phyloP scores from a whole-genome alignment of 2,113 vertebrate species.

The Felis catus region F.catus_Fca126_mat1.0 CM031413.1:151551501-151552000 shows the following conservation, averaged over 20 bases:
- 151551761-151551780: no score
- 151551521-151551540: background rate
- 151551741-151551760: no score
- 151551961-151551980: background rate
- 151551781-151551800: no score
- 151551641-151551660: background rate
- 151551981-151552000: background rate
- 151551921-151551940: background rate
- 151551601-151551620: background rate
- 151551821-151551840: background rate
- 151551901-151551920: background rate
- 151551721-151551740: no score
- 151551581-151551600: slow-evolving; percentile 7
- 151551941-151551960: background rate
- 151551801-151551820: no score
- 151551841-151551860: background rate
- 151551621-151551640: background rate
- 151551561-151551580: background rate
- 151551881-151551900: background rate
- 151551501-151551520: slow-evolving; percentile 20
- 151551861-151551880: background rate
- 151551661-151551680: no score
- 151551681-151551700: no score
- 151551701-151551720: no score
- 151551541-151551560: slow-evolving; percentile 4